Evolutionary conservation across 1,140 invertebrate species (phyloP), one percentile per base, ranked within the genome.

Genomic region (Proctacanthus coquilletti): DNA sequence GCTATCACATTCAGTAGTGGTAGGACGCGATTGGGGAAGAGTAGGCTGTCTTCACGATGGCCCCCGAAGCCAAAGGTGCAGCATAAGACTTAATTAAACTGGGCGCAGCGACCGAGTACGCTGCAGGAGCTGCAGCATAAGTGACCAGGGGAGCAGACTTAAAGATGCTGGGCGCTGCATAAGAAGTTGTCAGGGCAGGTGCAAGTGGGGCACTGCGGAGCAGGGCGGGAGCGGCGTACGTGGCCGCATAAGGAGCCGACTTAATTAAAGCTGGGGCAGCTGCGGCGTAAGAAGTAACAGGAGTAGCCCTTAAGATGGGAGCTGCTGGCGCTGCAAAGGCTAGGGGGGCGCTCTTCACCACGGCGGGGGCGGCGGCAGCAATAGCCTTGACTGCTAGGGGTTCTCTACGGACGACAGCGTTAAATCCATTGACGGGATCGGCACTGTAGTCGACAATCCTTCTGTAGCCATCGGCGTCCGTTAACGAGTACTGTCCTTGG

Each of bases 361-460:
- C 31, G 25, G 21, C 34, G 13, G 34, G 36, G 8, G 31, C 19
- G 4, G 11, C 20, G 20, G 32, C 21, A 27, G 34, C 27, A 27
- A 46, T 52, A 38, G 56, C 61, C 42, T 51, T 52, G 9, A 49
- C 53, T n/a, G n/a, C n/a, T 29, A 54, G 42, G n/a, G 55, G 55
- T 38, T 57, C 49, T 38, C 58, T 51, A n/a, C 50, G 55, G 5
- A 61, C 59, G 8, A 61, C 56, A 34, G 60, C 60, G 40, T 62
- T 61, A 47, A 63, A 67, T 38, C 64, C 63, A 31, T 63, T 64
- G 38, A 60, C 51, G 31, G 57, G 48, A 37, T 60, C 56, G 23
- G 57, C 52, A 25, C 53, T 60, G 41, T 55, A 65, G 34, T 53
- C 50, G 25, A 62, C 63, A 42, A 51, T 59, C 43, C 62, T 54